Conservation (phyloP, 2,113 vertebrate genomes). For the Athene noctua region DNA sequence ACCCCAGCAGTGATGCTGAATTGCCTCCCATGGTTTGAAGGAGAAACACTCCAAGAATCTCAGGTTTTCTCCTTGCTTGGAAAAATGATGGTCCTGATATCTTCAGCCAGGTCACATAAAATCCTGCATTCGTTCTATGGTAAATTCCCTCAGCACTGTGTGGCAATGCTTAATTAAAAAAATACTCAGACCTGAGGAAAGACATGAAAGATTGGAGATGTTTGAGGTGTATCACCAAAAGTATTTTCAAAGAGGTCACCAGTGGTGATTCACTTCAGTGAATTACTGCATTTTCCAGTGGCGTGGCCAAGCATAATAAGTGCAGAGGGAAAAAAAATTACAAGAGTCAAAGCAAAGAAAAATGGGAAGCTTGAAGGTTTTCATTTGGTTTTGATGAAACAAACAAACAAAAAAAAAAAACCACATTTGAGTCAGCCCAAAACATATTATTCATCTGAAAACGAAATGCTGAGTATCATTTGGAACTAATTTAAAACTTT, state of each 20-base stretch:
- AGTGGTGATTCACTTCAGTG: constrained; percentile 46
- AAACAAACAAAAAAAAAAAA: not conserved
- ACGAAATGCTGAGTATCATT: not conserved
- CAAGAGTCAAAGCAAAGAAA: constrained; percentile 16
- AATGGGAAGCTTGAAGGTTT: not conserved
- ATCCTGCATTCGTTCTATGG: not conserved
- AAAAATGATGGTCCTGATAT: not conserved
- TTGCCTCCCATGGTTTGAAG: not conserved
- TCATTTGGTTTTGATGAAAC: constrained; percentile 45
- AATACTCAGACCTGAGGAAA: constrained; percentile 45
- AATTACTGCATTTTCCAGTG: constrained; percentile 56
- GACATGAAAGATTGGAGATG: not conserved
- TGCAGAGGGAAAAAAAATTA: not conserved
- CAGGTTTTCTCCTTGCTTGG: not conserved
- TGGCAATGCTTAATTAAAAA: constrained; percentile 45
- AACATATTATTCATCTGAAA: constrained; percentile 24
- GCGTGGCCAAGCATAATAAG: constrained; percentile 47
- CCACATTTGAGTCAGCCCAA: not conserved
- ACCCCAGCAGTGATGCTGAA: not conserved
- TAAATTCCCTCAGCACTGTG: not conserved
- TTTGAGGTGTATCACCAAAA: constrained; percentile 49
- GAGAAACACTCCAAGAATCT: not conserved
- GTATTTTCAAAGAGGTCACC: constrained; percentile 61
- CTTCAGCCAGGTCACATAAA: not conserved
- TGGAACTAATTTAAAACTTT: constrained; percentile 4